Base-by-base conservation (phyloP, 2,888 invertebrate species). In the Neria commutata region DNA sequence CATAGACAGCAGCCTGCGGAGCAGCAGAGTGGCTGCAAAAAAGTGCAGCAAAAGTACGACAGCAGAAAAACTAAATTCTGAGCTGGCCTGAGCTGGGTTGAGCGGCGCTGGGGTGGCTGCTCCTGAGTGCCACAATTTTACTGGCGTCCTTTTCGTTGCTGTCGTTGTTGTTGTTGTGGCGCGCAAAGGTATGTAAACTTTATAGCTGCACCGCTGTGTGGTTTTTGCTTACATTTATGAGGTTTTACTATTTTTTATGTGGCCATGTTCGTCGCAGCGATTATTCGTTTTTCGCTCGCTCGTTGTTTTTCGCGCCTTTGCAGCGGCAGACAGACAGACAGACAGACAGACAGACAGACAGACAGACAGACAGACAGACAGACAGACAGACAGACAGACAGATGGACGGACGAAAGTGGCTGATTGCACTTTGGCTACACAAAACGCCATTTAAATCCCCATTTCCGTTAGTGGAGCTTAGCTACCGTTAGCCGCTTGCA, bases 391-490 rank as follows among this genome's bases (percentile, higher is more conserved):
- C 14, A 16, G 49, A 49, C 33, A 49, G 21, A 8, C 16, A 40
- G 40, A 40, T 1, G 19, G 33, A 3, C 51, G 46, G 34, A 46
- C 61, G 71, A 67, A 71, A 71, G 71, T 72, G 73, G 67, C 75
- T 72, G 74, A 74, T 70, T 75, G 75, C 75, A 74, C 76, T 75
- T 76, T 75, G 66, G 70, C 67, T 69, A 72, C 71, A 72, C 61
- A 65, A 67, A 74, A 71, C 65, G 71, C 69, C 74, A 66, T 75
- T 75, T 76, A 75, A 74, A n/a, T 63, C 70, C 63, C 73, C 74
- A 70, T 71, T 75, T 75, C 73, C 74, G 63, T 63, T 63, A 24
- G 26, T 63, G 58, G 24, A 45, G 60, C 56, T 64, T 65, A 59
- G 64, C 65, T 59, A 60, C 67, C 54, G 58, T 62, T 62, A 63